Base-by-base conservation (phyloP, 2,113 vertebrate species). In the Peromyscus californicus region DNA sequence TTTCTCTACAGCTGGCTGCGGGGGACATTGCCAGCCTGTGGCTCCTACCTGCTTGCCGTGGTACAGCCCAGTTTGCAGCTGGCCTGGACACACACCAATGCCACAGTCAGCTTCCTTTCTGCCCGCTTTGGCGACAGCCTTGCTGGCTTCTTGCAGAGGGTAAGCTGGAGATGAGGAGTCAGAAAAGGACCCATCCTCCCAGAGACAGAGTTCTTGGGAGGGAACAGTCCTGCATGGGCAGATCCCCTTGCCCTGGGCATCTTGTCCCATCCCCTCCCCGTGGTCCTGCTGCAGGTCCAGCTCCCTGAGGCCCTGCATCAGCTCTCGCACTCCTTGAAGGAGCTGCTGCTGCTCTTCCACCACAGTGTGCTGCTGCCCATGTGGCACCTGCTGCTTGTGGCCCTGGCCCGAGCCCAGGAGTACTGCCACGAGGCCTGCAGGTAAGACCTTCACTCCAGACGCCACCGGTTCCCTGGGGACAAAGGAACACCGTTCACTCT, bases 371-470 rank as follows among this genome's bases (percentile, higher is more conserved):
- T 99, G 93, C 93, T 99, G 76, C 99, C 99, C 0, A 90, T 98
- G 0, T 98, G 99, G 97, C 98, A 98, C 4, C 96, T 98, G 24
- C 39, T 98, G 10, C 98, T 98, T 1, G 86, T 98, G 0, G 95
- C 80, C 0, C 97, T 99, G 11, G 98, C 99, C 39, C 91, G 22
- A n/a, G 98, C 96, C 1, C 99, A 99, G 99, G 96, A 98, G 92
- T 97, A 36, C 87, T 99, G 99, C 61, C 98, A 99, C 9, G 98
- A 99, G 16, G 99, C 99, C 33, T 99, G 99, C 99, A 98, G 98
- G 99, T 99, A 98, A 99, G 99, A 65, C 80, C 33, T 57, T 9
- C 0, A 6, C 31, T 17, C 21, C 16, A 75, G 22, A 45, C 76
- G 39, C 39, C 26, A 6, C 33, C 45, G 85, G 51, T 17, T 31